Percentiles rank a stretch among this genome's conserved stretches.
phyloP scores from a whole-genome alignment of 1,140 invertebrate genomes.

The Aphelenchoides fujianensis region DNA sequence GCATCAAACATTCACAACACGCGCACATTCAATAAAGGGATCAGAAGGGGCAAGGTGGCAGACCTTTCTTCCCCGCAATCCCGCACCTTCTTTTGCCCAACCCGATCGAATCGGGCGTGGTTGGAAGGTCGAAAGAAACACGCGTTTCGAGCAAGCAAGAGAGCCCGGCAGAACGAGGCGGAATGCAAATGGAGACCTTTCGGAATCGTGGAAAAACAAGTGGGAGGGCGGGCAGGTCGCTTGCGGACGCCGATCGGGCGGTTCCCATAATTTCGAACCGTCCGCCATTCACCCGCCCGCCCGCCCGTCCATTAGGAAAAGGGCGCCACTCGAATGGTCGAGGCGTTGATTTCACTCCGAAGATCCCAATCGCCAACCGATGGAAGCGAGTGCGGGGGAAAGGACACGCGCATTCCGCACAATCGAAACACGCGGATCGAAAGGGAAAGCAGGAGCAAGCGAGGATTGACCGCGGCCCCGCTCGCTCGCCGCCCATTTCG shows the following conservation, averaged over 20 bases:
- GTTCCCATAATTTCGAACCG: background rate
- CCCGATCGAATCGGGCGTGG: background rate
- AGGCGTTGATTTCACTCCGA: too few species aligned
- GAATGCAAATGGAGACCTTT: constrained; percentile 2
- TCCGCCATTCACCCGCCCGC: background rate
- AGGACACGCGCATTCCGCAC: background rate
- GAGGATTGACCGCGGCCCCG: too few species aligned
- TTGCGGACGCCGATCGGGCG: background rate
- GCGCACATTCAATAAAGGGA: background rate
- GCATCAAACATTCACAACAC: background rate
- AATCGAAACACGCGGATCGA: background rate
- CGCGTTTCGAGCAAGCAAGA: background rate
- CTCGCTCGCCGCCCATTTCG: too few species aligned
- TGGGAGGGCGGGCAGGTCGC: background rate
- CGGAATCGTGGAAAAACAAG: background rate
- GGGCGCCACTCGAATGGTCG: too few species aligned
- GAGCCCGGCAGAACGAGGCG: background rate
- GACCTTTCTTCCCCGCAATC: background rate
- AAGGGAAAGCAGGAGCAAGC: background rate
- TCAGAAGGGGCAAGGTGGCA: too few species aligned
- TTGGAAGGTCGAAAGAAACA: background rate
- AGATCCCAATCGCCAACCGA: background rate
- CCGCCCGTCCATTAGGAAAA: too few species aligned
- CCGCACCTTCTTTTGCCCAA: background rate
- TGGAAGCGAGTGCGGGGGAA: background rate